A percentile compares a stretch with the other conserved stretches of the same genome.
Evolutionary conservation across 35 echinoderm and acorn worm genomes (phyloP).

Genomic region (Heliocidaris tuberculata): DNA sequence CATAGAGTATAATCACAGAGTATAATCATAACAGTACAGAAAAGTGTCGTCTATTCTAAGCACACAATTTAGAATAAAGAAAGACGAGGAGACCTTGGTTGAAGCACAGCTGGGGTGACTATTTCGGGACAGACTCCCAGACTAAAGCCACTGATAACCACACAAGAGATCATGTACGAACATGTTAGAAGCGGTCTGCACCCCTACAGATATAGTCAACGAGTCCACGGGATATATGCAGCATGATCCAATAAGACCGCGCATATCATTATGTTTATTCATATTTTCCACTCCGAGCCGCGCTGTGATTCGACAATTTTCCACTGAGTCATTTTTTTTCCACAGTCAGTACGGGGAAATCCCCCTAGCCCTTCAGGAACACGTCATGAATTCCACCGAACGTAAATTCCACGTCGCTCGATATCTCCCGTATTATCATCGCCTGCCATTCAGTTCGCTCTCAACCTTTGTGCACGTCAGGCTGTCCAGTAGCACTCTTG

Average conservation of each 20-base stretch:
- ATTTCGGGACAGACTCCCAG: too few relatives aligned
- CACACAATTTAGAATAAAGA: too few relatives aligned
- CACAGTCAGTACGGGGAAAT: neutral
- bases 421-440: too few relatives aligned
- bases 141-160: too few relatives aligned
- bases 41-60: too few relatives aligned
- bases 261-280: neutral
- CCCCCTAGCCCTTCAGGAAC: neutral
- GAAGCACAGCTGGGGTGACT: too few relatives aligned
- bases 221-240: neutral
- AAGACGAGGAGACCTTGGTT: too few relatives aligned
- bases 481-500: neutral
- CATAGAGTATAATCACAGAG: too few relatives aligned
- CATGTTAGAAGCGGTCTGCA: neutral
- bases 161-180: neutral
- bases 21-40: too few relatives aligned
- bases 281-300: neutral
- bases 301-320: neutral
- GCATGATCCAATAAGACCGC: neutral
- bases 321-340: neutral
- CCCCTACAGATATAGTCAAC: neutral
- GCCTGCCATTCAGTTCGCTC: neutral
- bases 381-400: conserved; percentile 1
- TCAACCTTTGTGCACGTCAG: neutral
- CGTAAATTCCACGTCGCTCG: neutral